Evolutionary conservation across 2,888 invertebrate genomes (phyloP).

Genomic region (Disparrhopalites patrizii): DNA sequence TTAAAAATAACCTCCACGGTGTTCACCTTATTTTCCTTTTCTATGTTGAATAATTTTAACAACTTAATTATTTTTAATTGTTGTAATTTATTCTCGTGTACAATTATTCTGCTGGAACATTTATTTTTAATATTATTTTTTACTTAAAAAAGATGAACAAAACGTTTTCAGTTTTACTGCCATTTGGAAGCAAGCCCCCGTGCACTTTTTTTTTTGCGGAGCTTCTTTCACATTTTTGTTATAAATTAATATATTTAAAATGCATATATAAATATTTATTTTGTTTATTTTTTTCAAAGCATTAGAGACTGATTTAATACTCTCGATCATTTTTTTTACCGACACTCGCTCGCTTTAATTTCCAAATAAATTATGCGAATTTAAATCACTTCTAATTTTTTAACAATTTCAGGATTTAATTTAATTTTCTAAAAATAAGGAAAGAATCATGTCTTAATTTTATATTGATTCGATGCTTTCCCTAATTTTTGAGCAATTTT

Average conservation of each 20-base stretch:
- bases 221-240: not conserved
- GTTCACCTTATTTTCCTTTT: constrained; percentile 11
- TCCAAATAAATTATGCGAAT: not conserved
- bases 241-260: not conserved
- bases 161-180: constrained; percentile 12
- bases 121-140: too few species aligned
- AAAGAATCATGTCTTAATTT: too few species aligned
- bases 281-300: not conserved
- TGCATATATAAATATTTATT: not conserved
- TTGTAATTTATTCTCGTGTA: too few species aligned
- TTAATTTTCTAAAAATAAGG: too few species aligned
- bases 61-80: too few species aligned
- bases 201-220: not conserved
- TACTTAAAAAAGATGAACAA: too few species aligned
- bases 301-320: constrained; percentile 22
- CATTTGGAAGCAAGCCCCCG: too few species aligned
- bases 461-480: too few species aligned
- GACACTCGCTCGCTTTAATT: not conserved
- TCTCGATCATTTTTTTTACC: constrained; percentile 4
- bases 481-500: too few species aligned
- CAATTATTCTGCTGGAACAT: too few species aligned
- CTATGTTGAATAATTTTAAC: too few species aligned
- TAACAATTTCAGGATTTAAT: not conserved
- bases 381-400: not conserved
- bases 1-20: constrained; percentile 4